Percentiles rank a stretch among this genome's conserved stretches.
Conservation (phyloP, 2,113 vertebrate species). For the Tetraodon nigroviridis region DNA sequence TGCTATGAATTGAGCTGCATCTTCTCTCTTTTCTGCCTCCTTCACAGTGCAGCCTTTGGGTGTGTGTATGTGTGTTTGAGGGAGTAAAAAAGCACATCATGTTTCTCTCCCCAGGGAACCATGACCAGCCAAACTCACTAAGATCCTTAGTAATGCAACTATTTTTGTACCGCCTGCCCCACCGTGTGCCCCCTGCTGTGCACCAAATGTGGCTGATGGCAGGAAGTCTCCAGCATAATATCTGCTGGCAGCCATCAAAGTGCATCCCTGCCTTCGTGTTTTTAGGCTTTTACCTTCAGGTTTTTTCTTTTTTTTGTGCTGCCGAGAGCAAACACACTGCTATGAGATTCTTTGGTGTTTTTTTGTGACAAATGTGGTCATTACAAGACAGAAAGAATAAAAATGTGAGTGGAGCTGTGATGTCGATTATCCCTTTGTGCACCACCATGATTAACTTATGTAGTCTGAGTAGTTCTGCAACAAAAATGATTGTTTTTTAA, state of each 20-base stretch:
- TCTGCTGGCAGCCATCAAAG: constrained; percentile 41
- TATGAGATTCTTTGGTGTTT: not conserved
- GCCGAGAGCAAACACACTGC: constrained; percentile 37
- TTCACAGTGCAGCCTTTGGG: too few species aligned
- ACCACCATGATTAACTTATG: constrained; percentile 37
- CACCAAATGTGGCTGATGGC: constrained; percentile 41
- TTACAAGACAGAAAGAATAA: too few species aligned
- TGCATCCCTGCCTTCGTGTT: constrained; percentile 12
- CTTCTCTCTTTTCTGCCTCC: too few species aligned
- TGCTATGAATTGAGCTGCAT: too few species aligned
- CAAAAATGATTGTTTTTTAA: constrained; percentile 20
- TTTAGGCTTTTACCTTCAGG: constrained; percentile 9
- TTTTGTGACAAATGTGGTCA: not conserved
- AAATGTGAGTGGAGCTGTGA: too few species aligned
- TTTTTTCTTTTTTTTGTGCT: constrained; percentile 10
- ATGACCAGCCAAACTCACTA: constrained; percentile 27
- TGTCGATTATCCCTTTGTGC: not conserved
- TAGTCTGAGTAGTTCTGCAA: constrained; percentile 35
- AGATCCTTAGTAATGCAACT: constrained; percentile 42
- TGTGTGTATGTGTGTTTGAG: not conserved
- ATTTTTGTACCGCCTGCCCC: constrained; percentile 42
- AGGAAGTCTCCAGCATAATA: constrained; percentile 33
- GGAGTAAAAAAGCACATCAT: constrained; percentile 12
- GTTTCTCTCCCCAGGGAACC: constrained; percentile 24
- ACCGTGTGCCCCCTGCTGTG: constrained; percentile 23